A percentile compares a stretch with the other conserved stretches of the same genome.
phyloP scores from a whole-genome alignment of 2,113 vertebrate genomes.

The Hemibagrus wyckioides region DNA sequence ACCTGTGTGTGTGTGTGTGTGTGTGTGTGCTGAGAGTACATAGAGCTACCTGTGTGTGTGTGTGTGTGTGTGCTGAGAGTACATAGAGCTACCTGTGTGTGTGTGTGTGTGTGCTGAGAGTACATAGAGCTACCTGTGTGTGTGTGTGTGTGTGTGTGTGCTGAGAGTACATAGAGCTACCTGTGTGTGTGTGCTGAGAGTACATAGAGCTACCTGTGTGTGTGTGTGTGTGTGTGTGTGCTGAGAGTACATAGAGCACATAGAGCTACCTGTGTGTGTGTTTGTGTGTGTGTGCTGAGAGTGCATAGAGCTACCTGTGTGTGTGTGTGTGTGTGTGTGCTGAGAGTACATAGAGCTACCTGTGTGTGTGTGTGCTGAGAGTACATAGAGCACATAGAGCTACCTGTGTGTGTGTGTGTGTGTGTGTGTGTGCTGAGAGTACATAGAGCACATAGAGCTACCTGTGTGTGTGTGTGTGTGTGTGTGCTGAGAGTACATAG shows the following conservation, averaged over 20 bases:
- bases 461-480: slow-evolving; percentile 79
- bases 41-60: slow-evolving; percentile 40
- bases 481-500: too few species aligned
- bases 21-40: not conserved
- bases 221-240: too few species aligned
- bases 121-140: slow-evolving; percentile 51
- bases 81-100: slow-evolving; percentile 74
- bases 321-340: not conserved
- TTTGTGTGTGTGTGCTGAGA: slow-evolving; percentile 73
- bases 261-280: slow-evolving; percentile 67
- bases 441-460: too few species aligned
- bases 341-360: slow-evolving; percentile 32
- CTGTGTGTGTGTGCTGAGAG: too few species aligned
- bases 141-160: slow-evolving; percentile 76
- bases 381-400: too few species aligned
- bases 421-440: slow-evolving; percentile 72
- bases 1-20: slow-evolving; percentile 56
- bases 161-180: too few species aligned
- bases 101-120: slow-evolving; percentile 62
- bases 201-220: slow-evolving; percentile 33
- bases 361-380: too few species aligned
- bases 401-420: slow-evolving; percentile 68
- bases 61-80: too few species aligned
- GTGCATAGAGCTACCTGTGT: slow-evolving; percentile 33
- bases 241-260: too few species aligned